phyloP scores from a whole-genome alignment of 2,888 invertebrate genomes.

The Drosophila longiperda region DNA sequence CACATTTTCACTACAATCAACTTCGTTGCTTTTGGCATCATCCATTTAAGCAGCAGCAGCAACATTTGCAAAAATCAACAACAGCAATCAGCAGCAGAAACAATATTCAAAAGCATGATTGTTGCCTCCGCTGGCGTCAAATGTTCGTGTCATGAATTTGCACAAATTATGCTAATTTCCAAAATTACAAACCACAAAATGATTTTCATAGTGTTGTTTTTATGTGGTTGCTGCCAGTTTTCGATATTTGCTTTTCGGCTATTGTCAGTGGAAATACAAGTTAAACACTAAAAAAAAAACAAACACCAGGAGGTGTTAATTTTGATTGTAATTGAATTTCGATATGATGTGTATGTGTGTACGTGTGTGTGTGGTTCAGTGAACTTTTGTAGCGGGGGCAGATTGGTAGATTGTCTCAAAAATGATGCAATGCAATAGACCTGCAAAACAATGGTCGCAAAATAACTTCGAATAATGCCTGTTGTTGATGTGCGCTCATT shows the following conservation, averaged over 20 bases:
- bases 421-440: constrained; percentile 49
- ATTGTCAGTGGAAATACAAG: constrained; percentile 19
- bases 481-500: constrained; percentile 52
- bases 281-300: constrained; percentile 41
- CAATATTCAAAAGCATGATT: constrained; percentile 32
- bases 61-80: constrained; percentile 19
- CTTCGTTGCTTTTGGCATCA: constrained; percentile 16
- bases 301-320: constrained; percentile 71
- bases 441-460: constrained; percentile 24
- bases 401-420: constrained; percentile 2
- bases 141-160: constrained; percentile 78
- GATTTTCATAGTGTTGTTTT: constrained; percentile 36
- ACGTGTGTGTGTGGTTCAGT: constrained; percentile 55
- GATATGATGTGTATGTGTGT: constrained; percentile 4
- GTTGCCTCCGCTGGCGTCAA: constrained; percentile 26
- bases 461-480: constrained; percentile 13
- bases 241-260: constrained; percentile 56
- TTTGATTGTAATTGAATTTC: constrained; percentile 72
- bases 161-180: constrained; percentile 80
- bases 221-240: constrained; percentile 52
- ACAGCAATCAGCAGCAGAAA: constrained; percentile 1
- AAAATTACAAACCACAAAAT: constrained; percentile 75
- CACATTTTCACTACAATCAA: background rate
- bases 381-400: constrained; percentile 52
- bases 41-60: constrained; percentile 8